phyloP scores from a whole-genome alignment of 53 echinoderm and acorn worm genomes.

The Actinopyga echinites region DNA sequence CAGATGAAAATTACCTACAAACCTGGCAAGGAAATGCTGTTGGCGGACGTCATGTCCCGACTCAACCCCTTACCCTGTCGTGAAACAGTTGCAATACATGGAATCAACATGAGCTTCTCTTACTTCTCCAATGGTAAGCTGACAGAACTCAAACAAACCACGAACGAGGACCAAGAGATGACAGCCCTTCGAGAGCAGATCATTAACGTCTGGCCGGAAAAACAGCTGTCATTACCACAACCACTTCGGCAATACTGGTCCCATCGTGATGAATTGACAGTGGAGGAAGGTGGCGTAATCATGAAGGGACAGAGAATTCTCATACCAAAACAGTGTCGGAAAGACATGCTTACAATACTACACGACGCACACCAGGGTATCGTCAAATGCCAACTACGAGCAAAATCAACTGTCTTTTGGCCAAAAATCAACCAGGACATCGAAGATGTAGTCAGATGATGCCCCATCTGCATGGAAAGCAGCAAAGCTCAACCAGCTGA shows the following conservation, averaged over 20 bases:
- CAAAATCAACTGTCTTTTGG: slow-evolving; percentile 57
- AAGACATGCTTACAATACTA: slow-evolving; percentile 19
- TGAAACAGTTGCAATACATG: not conserved
- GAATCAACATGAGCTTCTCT: slow-evolving; percentile 34
- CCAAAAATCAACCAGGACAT: slow-evolving; percentile 64
- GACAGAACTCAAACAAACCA: slow-evolving; percentile 21
- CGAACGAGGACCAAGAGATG: not conserved
- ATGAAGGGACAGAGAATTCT: slow-evolving; percentile 56
- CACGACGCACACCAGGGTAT: slow-evolving; percentile 65
- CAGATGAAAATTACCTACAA: slow-evolving; percentile 57
- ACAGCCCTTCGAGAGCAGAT: not conserved
- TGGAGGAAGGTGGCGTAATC: slow-evolving; percentile 44
- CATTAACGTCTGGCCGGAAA: slow-evolving; percentile 35
- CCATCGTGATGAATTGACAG: slow-evolving; percentile 47
- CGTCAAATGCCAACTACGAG: slow-evolving; percentile 56
- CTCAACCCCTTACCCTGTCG: slow-evolving; percentile 43
- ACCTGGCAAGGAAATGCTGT: slow-evolving; percentile 66
- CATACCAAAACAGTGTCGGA: slow-evolving; percentile 24
- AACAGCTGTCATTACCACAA: slow-evolving; percentile 33
- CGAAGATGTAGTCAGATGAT: slow-evolving; percentile 32
- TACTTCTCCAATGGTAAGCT: slow-evolving; percentile 46
- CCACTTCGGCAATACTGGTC: slow-evolving; percentile 54
- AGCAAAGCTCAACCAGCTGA: slow-evolving; percentile 37
- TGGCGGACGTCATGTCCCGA: slow-evolving; percentile 65
- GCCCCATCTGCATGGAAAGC: slow-evolving; percentile 49